These are phyloP conservation scores for Cirrhinus molitorella DNA, from an alignment of 2,797 vertebrate genomes.

Conservation along the genomic window DNA sequence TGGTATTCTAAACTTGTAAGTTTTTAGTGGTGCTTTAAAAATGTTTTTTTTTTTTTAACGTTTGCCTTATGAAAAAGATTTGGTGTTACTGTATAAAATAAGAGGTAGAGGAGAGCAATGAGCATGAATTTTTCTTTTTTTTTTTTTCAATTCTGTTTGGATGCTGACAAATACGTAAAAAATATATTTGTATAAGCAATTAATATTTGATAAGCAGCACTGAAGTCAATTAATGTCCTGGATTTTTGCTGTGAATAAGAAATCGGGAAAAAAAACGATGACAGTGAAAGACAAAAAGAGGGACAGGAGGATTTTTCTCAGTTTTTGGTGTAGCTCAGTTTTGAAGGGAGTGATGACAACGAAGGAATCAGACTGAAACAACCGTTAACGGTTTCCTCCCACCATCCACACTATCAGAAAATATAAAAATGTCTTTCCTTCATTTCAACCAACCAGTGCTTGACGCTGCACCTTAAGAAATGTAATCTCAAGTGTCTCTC, in stretches of 20 bases:
- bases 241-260: background rate
- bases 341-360: slow-evolving; percentile 18
- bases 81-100: slow-evolving; percentile 51
- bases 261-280: background rate
- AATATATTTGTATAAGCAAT: background rate
- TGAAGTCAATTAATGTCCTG: background rate
- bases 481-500: slow-evolving; percentile 22
- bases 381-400: slow-evolving; percentile 21
- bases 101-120: slow-evolving; percentile 54
- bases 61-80: background rate
- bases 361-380: slow-evolving; percentile 13
- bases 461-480: slow-evolving; percentile 27
- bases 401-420: slow-evolving; percentile 46
- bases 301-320: background rate
- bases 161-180: background rate
- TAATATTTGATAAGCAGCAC: slow-evolving; percentile 11
- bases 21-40: slow-evolving; percentile 3
- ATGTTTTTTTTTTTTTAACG: background rate
- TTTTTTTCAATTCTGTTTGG: too few relatives aligned
- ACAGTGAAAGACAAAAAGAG: background rate
- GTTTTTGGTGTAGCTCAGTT: slow-evolving; percentile 16
- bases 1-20: background rate
- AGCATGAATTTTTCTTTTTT: background rate
- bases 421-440: slow-evolving; percentile 51
- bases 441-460: slow-evolving; percentile 44